Evolutionary conservation across 1,140 invertebrate genomes (phyloP).

Genomic region (Gryon sp.): DNA sequence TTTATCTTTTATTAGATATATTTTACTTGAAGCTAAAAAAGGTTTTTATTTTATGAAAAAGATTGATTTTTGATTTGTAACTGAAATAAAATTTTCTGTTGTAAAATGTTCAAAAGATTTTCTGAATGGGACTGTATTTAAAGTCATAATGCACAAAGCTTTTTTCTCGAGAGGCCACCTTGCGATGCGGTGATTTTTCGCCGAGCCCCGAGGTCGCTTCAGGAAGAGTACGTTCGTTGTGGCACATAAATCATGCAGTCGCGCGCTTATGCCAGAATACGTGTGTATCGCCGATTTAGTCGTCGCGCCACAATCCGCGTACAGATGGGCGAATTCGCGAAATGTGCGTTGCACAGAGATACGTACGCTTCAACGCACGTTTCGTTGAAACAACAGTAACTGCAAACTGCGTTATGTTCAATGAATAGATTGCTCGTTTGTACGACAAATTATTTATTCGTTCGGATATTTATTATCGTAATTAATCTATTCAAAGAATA

Average conservation of each 20-base stretch:
- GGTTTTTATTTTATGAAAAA: no score
- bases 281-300: constrained; percentile 53
- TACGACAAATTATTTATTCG: constrained; percentile 60
- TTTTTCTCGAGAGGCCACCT: constrained; percentile 48
- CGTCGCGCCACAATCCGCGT: no score
- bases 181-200: constrained; percentile 58
- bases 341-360: constrained; percentile 19
- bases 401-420: constrained; percentile 17
- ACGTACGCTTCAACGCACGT: neutral
- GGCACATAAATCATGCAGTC: constrained; percentile 62
- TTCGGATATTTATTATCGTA: constrained; percentile 48
- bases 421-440: constrained; percentile 45
- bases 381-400: constrained; percentile 37
- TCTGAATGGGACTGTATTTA: constrained; percentile 35
- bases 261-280: constrained; percentile 42
- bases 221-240: constrained; percentile 40
- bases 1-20: no score
- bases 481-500: constrained; percentile 24
- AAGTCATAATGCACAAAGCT: constrained; percentile 54
- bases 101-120: neutral
- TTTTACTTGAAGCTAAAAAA: no score
- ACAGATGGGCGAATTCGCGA: constrained; percentile 44
- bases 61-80: no score
- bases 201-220: constrained; percentile 42
- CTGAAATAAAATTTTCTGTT: no score